A percentile compares a stretch with the other conserved stretches of the same genome.
These are phyloP conservation scores for Merluccius polli DNA, from an alignment of 2,797 vertebrate species.

Conservation along the genomic window DNA sequence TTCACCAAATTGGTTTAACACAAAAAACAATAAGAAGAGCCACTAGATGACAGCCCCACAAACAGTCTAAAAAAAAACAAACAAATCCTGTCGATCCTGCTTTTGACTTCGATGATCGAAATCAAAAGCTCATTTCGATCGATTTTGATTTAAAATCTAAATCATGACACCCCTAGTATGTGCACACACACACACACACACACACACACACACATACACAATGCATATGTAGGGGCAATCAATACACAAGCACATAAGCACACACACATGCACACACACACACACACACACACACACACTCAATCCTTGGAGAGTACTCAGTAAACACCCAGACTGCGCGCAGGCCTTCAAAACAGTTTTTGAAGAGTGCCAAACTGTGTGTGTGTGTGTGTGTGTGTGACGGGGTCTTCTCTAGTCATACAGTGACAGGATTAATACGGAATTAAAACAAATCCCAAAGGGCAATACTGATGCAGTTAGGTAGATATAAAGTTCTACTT, in stretches of 20 bases:
- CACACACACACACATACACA: too few relatives aligned
- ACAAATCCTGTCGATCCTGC: too few relatives aligned
- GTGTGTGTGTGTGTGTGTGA: constrained; percentile 15
- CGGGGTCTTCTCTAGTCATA: constrained; percentile 6
- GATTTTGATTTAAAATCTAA: too few relatives aligned
- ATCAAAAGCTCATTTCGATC: too few relatives aligned
- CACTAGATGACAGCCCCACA: too few relatives aligned
- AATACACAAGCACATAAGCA: not conserved
- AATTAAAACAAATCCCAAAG: constrained; percentile 10
- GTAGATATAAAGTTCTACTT: not conserved
- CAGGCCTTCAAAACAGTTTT: not conserved
- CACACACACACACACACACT: too few relatives aligned
- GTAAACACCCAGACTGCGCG: constrained; percentile 7
- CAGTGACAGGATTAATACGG: constrained; percentile 15
- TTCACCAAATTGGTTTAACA: too few relatives aligned
- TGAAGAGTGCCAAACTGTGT: constrained; percentile 1
- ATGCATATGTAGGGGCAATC: too few relatives aligned
- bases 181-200: not conserved
- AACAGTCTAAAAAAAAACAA: too few relatives aligned
- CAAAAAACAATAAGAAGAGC: too few relatives aligned
- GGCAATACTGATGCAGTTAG: not conserved
- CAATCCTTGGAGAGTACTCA: constrained; percentile 3
- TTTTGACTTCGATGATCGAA: too few relatives aligned
- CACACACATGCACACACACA: not conserved
- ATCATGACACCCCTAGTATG: too few relatives aligned